Evolutionary conservation across 2,888 invertebrate species (phyloP), one percentile per base, ranked within the genome.

Genomic region (Netelia fuscicornis): DNA sequence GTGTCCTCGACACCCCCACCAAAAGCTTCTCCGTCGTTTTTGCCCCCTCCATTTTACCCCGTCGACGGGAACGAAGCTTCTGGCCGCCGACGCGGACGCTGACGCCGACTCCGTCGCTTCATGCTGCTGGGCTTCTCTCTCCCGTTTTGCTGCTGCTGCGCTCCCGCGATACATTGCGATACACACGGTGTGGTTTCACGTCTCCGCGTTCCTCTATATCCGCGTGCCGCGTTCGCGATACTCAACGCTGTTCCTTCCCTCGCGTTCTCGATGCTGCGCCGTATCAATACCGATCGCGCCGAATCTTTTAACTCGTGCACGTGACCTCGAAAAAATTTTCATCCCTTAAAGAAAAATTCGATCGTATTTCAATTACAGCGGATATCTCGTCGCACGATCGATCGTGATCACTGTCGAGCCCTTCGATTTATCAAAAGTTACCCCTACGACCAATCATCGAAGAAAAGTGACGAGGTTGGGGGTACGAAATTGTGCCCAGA

Each of bases 161-260:
- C 87, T 88, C 87, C 90, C 90, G 91, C 93, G 93, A 93, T 93
- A 92, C 92, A 93, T 92, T 91, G 92, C 93, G 92, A 93, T 93
- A 92, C 92, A 93, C 91, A 83, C 86, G 81, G 82, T 82, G 76
- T 81, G 67, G 30, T 79, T 83, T 68, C 80, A 81, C 85, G 83
- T 88, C 88, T 86, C 86, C 81, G 84, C 85, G 83, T 82, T 78
- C 74, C 81, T 87, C 85, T 81, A 76, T 71, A 88, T 81, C 82
- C 86, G 84, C 86, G 83, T 52, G 86, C 82, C 83, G 83, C 81
- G 76, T 83, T 74, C 76, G 71, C 62, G 71, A 64, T 37, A 48
- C 30, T n/a, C 60, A 13, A 20, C 17, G 42, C 62, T 54, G 62
- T 62, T 54, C n/a, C 9, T 20, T 48, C 20, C 8, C 20, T 58